Evolutionary conservation across 92 coral and sea anemone species (phyloP), one percentile per base, ranked within the genome.

Genomic region (Micromussa lordhowensis): DNA sequence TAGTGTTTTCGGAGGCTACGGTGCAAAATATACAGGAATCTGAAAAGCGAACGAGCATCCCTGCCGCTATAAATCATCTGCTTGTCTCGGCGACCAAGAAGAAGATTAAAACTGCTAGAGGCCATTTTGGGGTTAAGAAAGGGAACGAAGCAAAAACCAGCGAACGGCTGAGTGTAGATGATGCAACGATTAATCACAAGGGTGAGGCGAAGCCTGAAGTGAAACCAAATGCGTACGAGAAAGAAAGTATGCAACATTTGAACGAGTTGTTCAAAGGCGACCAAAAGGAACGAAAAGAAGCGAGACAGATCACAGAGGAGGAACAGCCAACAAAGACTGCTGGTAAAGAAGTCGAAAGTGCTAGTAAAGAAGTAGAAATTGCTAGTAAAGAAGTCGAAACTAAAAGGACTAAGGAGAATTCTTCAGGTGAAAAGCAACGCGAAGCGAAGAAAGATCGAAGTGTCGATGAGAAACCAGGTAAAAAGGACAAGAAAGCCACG

Each of bases 11-110:
- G 68, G 98, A 97, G 81, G 96, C 96, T 5, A 82, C 96, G 9
- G 93, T 95, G 48, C 93, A 94, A 77, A 95, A 97, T 70, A 96
- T 96, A n/a, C 95, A 97, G 89, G 99, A 97, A 21, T 93, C 95
- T 2, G 98, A 95, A 31, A 95, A 95, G 38, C 94, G 90, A 0
- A 93, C 90, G 55, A 93, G 88, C 24, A 79, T 94, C 31, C 95
- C 98, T 69, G 80, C 99, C 1, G 99, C 99, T 24, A 97, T 97
- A 18, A 97, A 97, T 73, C 99, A 97, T 87, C 87, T 97, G 30
- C 94, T 97, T 83, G 99, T 97, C 3, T 96, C 98, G 31, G 96
- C 99, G 18, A 93, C 98, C 13, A 95, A 93, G 69, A 87, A 91
- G 80, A 93, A 87, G 87, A 71, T 70, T 49, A 94, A 90, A n/a